Conservation (phyloP, 2,888 invertebrate species). For the Polymixis flavicincta region DNA sequence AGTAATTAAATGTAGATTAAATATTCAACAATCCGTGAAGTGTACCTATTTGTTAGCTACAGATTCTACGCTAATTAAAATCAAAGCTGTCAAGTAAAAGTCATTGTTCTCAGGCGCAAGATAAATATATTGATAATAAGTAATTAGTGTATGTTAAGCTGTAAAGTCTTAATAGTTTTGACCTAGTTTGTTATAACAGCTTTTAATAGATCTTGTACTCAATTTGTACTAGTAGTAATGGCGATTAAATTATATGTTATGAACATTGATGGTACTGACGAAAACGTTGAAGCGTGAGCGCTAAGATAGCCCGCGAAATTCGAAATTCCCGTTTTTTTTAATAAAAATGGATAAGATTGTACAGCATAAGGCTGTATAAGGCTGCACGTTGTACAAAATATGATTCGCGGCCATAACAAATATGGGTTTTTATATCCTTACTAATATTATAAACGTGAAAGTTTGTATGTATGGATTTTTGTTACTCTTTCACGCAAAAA, state of each 20-base stretch:
- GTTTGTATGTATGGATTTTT: no score
- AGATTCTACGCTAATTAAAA: conserved; percentile 44
- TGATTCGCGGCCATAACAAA: no score
- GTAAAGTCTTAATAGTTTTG: conserved; percentile 50
- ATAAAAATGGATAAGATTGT: no score
- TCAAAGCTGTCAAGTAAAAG: conserved; percentile 32
- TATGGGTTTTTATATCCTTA: no score
- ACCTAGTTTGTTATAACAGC: conserved; percentile 42
- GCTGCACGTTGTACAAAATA: no score
- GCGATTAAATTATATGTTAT: conserved; percentile 28
- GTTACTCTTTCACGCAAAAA: no score
- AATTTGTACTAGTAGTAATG: conserved; percentile 1
- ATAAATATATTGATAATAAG: conserved; percentile 37
- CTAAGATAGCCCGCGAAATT: neutral
- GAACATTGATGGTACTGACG: conserved; percentile 8
- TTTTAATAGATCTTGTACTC: conserved; percentile 31
- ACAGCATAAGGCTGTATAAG: no score
- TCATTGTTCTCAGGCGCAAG: conserved; percentile 23
- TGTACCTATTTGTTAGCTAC: conserved; percentile 38
- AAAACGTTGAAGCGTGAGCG: conserved; percentile 18
- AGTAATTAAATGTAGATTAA: conserved; percentile 41
- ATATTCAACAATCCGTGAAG: conserved; percentile 50
- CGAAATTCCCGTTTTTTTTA: no score
- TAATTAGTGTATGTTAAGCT: conserved; percentile 42
- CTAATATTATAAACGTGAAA: no score